Conservation (phyloP, 2,888 invertebrate genomes). For the Nemurella pictetii region DNA sequence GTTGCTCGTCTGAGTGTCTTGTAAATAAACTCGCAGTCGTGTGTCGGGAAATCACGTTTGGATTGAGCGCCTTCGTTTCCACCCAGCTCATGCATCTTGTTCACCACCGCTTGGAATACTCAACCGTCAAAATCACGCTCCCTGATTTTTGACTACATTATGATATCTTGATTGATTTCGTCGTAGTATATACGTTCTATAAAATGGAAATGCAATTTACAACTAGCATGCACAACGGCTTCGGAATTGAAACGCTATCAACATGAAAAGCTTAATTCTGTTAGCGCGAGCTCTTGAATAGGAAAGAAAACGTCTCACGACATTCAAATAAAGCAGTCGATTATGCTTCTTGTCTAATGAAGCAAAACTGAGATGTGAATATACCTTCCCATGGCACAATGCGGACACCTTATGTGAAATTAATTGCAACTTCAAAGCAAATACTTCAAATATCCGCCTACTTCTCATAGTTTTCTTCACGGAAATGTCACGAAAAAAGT, state of each 20-base stretch:
- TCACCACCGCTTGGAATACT: neutral
- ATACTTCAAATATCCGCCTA: no score
- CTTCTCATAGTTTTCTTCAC: neutral
- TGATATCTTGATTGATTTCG: neutral
- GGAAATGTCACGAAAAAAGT: neutral
- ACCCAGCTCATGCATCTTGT: neutral
- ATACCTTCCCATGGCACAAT: no score
- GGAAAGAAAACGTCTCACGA: neutral
- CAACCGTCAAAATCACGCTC: neutral
- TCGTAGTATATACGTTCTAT: neutral
- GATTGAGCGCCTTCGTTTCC: neutral
- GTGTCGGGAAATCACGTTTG: neutral
- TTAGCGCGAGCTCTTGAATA: neutral
- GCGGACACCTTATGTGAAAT: no score
- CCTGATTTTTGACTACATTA: no score
- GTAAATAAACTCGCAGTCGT: neutral
- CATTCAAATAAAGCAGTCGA: slow-evolving; percentile 9
- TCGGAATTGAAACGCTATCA: neutral
- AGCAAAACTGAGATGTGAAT: no score
- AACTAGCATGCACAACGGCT: neutral
- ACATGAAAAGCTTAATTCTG: neutral
- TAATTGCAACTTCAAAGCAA: no score
- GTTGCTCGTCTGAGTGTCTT: neutral
- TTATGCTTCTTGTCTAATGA: no score
- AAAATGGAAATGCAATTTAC: neutral